Evolutionary conservation across 2,797 vertebrate genomes (phyloP), one percentile per base, ranked within the genome.

Genomic region (Denticeps clupeoides): DNA sequence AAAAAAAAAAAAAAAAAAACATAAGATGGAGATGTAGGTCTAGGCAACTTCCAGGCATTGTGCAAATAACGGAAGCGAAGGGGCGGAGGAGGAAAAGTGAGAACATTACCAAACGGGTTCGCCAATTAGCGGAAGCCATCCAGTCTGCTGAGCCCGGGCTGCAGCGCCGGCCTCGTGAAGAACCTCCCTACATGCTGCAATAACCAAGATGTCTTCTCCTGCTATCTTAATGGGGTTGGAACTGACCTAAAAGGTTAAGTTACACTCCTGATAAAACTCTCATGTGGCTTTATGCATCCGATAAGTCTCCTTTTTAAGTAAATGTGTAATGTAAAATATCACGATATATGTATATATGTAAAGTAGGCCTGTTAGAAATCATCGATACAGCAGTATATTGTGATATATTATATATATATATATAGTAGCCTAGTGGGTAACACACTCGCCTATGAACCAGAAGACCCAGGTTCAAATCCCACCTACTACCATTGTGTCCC

Each of bases 31-130:
- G 40, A 42, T 23, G 41, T 37, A 19, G 40, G 81, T 85, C 82
- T 84, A 67, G 58, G 79, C 72, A 59, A 82, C 83, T 86, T 86
- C 84, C 84, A 81, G 81, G 80, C 78, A 85, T 86, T 86, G 84
- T 86, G 71, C 76, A 69, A 81, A 45, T 49, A 76, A 76, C 80
- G 80, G 81, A 86, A 78, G 74, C 70, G 64, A 71, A 58, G 74
- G 73, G 77, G 60, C 3, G 78, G 67, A 64, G 69, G 62, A 80
- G 83, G 75, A 84, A 84, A 84, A 84, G 81, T 82, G 80, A 82
- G 77, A 84, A 77, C 80, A 82, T 83, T 82, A 82, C 78, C 74
- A 73, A 84, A 79, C 71, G 72, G 75, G 74, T 75, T 74, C 53
- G 71, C 72, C 73, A 83, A 82, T 81, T 71, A 70, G 40, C 72